A percentile compares a stretch with the other conserved stretches of the same genome.
These are phyloP conservation scores for Falcunculus frontatus DNA, from an alignment of 2,113 vertebrate genomes.

Conservation along the genomic window DNA sequence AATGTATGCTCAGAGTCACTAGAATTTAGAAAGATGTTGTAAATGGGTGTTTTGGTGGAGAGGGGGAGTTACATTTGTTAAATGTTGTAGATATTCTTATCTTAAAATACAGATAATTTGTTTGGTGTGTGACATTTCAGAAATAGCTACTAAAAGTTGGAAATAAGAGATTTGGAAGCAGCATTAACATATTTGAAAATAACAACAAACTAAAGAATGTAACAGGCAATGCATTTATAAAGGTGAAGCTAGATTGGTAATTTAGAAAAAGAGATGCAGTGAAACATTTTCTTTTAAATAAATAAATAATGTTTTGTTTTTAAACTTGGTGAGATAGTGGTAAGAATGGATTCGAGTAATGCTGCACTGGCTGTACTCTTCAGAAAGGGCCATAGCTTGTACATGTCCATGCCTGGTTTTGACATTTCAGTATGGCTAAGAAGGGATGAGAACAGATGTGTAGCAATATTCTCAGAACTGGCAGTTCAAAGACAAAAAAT, in stretches of 20 bases:
- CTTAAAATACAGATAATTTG: not conserved
- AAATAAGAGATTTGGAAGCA: not conserved
- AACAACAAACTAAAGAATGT: not conserved
- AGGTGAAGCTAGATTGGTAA: not conserved
- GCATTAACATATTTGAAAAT: not conserved
- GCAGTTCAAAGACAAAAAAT: not conserved
- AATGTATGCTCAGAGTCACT: not conserved
- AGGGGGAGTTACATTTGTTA: not conserved
- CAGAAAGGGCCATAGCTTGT: not conserved
- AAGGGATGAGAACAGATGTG: not conserved
- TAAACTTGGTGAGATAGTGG: not conserved
- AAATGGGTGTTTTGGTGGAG: not conserved
- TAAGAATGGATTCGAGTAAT: not conserved
- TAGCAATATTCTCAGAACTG: not conserved
- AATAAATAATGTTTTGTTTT: not conserved
- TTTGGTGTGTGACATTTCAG: not conserved
- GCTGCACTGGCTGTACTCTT: not conserved
- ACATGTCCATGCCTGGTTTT: rapidly evolving
- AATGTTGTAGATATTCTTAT: not conserved
- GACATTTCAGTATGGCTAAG: not conserved
- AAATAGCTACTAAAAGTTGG: not conserved
- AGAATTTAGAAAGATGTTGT: not conserved
- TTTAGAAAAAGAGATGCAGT: rapidly evolving
- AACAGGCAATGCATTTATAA: not conserved
- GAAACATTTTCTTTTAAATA: not conserved